Base-by-base conservation (phyloP, 2,797 vertebrate species). In the Betta splendens region DNA sequence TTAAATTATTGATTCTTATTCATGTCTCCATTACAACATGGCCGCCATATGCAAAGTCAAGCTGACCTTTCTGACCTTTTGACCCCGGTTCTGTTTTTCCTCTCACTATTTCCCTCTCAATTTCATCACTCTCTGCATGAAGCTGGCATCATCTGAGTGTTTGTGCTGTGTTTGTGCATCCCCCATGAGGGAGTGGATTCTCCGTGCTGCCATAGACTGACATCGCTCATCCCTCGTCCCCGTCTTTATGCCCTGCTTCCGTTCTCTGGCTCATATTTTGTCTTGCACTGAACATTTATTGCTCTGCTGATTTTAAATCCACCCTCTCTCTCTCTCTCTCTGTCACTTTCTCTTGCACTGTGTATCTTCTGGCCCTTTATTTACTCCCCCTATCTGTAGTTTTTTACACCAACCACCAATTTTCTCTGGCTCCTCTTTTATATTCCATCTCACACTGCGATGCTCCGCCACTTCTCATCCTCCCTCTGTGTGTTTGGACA, bases 301-400 rank as follows among this genome's bases (percentile, higher is more conserved):
- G 55, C 60, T 72, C 43, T 2, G 48, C 59, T 77, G 66, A 74
- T 74, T 86, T 63, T 62, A 75, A 83, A 75, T 57, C 67, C 29
- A 21, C 25, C 25, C 29, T 23, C 25, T 25, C 13, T n/a, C 21
- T 50, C 25, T 47, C 26, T 12, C 33, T 22, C 56, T 67, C 22
- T 23, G 13, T n/a, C 12, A 48, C 25, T 52, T 29, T 12, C 37
- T 21, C 45, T 32, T 13, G 2, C 40, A 5, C 52, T 36, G 13
- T 61, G 46, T 61, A 28, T 23, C 25, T 53, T n/a, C 46, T 6
- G 21, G 40, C 52, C 52, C 31, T 55, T 61, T 73, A 59, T 73
- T 73, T 79, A 42, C 50, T 33, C 46, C 75, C 21, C 20, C 54
- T 55, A n/a, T 69, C 35, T 51, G 16, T 31, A n/a, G 9, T 25